Percentiles rank a stretch among this genome's conserved stretches.
These are phyloP conservation scores for Oscheius sp. DNA, from an alignment of 2,888 invertebrate species.

Conservation along the genomic window DNA sequence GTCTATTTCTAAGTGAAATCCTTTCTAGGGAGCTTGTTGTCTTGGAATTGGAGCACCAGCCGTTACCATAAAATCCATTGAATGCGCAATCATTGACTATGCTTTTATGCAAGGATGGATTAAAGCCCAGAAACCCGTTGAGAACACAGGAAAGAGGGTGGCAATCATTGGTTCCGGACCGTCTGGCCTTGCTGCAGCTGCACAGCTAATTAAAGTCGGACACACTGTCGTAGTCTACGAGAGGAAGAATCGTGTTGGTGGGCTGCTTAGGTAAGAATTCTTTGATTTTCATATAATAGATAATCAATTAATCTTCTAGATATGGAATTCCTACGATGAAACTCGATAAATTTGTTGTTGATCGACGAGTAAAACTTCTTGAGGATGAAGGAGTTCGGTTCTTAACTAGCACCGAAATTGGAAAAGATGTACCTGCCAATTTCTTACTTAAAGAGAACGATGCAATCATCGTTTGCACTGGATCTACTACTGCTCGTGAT, in stretches of 20 bases:
- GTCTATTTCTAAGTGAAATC: too few relatives aligned
- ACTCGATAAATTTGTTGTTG: constrained; percentile 84
- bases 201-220: constrained; percentile 94
- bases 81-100: constrained; percentile 97
- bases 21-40: constrained; percentile 85
- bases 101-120: constrained; percentile 91
- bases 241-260: constrained; percentile 92
- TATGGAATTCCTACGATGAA: constrained; percentile 99
- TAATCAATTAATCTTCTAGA: constrained; percentile 40
- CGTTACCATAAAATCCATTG: constrained; percentile 98
- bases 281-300: neutral
- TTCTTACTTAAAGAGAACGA: constrained; percentile 78
- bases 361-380: constrained; percentile 85
- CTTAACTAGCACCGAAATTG: constrained; percentile 88
- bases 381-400: constrained; percentile 88
- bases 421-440: constrained; percentile 84
- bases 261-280: constrained; percentile 79
- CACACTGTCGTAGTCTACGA: constrained; percentile 96
- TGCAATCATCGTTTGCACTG: constrained; percentile 87
- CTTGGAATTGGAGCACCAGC: constrained; percentile 92
- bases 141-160: constrained; percentile 82
- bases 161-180: constrained; percentile 91
- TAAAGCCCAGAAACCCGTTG: constrained; percentile 80
- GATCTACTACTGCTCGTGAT: constrained; percentile 96
- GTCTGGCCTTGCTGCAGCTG: constrained; percentile 85